A percentile compares a stretch with the other conserved stretches of the same genome.
phyloP scores from a whole-genome alignment of 2,113 vertebrate genomes.

The Ondatra zibethicus region DNA sequence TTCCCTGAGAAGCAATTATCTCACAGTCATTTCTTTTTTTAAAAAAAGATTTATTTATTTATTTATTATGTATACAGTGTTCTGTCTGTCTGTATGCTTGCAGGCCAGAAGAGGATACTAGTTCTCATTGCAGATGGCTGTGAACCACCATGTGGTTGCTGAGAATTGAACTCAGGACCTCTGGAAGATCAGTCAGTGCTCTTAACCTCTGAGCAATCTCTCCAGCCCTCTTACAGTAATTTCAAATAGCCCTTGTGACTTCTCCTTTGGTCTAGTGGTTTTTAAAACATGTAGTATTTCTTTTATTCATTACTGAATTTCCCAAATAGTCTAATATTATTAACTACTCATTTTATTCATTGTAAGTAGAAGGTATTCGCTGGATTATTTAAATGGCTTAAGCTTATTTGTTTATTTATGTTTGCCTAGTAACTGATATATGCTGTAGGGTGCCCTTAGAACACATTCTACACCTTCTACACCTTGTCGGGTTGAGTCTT shows the following conservation, averaged over 20 bases:
- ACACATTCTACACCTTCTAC: not conserved
- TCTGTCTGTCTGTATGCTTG: too few relatives aligned
- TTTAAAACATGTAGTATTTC: constrained; percentile 20
- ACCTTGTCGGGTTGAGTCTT: not conserved
- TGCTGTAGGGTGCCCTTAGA: not conserved
- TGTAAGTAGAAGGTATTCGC: not conserved
- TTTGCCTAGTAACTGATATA: not conserved
- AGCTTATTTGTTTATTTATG: not conserved
- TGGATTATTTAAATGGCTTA: not conserved
- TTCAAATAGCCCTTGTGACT: constrained; percentile 30
- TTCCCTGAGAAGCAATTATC: not conserved
- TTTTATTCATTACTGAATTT: constrained; percentile 5
- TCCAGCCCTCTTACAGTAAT: not conserved
- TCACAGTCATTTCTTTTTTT: constrained; percentile 15
- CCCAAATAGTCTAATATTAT: not conserved
- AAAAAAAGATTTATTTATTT: too few relatives aligned
- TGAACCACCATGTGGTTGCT: too few relatives aligned
- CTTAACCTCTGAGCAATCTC: too few relatives aligned
- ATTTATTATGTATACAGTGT: too few relatives aligned
- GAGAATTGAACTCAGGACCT: too few relatives aligned
- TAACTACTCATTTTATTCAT: not conserved
- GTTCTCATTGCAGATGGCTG: too few relatives aligned
- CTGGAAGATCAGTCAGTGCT: too few relatives aligned
- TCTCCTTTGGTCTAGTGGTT: not conserved
- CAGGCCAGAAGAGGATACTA: too few relatives aligned